Evolutionary conservation across 2,888 invertebrate species (phyloP), one percentile per base, ranked within the genome.

Genomic region (Apotomis betuletana): DNA sequence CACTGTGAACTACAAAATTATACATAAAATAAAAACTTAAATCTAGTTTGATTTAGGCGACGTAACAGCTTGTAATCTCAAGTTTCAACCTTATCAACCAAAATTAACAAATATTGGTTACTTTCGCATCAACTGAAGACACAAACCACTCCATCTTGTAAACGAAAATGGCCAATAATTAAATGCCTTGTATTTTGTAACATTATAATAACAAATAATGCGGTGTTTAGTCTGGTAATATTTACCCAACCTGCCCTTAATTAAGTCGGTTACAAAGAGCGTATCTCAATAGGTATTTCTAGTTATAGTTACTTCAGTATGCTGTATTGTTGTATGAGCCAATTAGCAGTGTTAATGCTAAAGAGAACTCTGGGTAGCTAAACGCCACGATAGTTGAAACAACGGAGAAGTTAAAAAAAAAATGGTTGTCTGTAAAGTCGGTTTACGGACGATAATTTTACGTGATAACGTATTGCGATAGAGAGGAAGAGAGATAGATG

Each of bases 221-320:
- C n/a, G 10, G 36, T 13, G 38, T 52, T 63, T 63, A 63, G 27
- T 52, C 52, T 63, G 9, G n/a, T 41, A 63, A 63, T 63, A 63
- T 63, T 52, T 63, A 54, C 52, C 5, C 46, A 44, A 10, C 41
- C 44, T 8, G 13, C 13, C 44, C 4, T 6, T 5, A 44, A 13
- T 41, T 41, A 6, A 49, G 49, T 49, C 49, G 9, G 49, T 49
- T 49, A 49, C 8, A 58, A 58, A 58, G 12, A 38, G 6, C 38
- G n/a, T 38, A 58, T n/a, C 36, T 57, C 1, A 12, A 57, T n/a
- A n/a, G 12, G 4, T 38, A 38, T 12, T n/a, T n/a, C 36, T 58
- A 5, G 38, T 38, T 12, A 12, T 12, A 12, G 27, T 58, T 58
- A 58, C n/a, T 10, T 49, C 3, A 9, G 49, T 49, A 49, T 49